Evolutionary conservation across 2,888 invertebrate species (phyloP).

Genomic region (Liopterus haemorrhoidalis): DNA sequence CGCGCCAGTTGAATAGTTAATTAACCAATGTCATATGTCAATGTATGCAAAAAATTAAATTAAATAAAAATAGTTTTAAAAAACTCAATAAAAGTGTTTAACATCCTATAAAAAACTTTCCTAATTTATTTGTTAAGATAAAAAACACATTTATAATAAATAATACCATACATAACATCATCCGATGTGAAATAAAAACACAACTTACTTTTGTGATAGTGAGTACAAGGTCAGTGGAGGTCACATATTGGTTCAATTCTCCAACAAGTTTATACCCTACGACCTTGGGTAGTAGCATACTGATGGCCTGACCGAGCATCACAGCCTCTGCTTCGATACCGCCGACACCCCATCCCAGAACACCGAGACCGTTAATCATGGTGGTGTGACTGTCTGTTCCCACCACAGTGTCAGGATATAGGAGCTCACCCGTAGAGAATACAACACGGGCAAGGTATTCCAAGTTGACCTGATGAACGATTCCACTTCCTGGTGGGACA

Average conservation of each 20-base stretch:
- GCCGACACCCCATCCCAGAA: slow-evolving; percentile 94
- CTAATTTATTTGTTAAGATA: slow-evolving; percentile 1
- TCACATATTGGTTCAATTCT: slow-evolving; percentile 71
- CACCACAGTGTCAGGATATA: slow-evolving; percentile 75
- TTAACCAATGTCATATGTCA: no score
- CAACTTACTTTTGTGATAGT: slow-evolving; percentile 85
- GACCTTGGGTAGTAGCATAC: slow-evolving; percentile 93
- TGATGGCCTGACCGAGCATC: slow-evolving; percentile 96
- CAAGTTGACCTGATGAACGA: slow-evolving; percentile 97
- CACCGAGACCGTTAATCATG: slow-evolving; percentile 96
- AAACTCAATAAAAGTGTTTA: background rate
- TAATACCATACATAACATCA: slow-evolving; percentile 3
- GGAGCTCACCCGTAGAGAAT: slow-evolving; percentile 59
- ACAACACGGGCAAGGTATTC: slow-evolving; percentile 91
- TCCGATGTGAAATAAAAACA: no score
- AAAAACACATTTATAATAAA: slow-evolving; percentile 5
- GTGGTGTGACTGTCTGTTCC: slow-evolving; percentile 99
- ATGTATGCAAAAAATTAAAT: no score
- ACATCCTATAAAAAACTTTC: background rate
- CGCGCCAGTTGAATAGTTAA: no score
- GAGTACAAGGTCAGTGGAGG: slow-evolving; percentile 94
- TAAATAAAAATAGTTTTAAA: background rate
- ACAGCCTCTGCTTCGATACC: slow-evolving; percentile 98
- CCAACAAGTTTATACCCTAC: slow-evolving; percentile 90
- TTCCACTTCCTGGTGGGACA: slow-evolving; percentile 96